Evolutionary conservation across 2,888 invertebrate species (phyloP).

Genomic region (Macrosiphum euphorbiae): DNA sequence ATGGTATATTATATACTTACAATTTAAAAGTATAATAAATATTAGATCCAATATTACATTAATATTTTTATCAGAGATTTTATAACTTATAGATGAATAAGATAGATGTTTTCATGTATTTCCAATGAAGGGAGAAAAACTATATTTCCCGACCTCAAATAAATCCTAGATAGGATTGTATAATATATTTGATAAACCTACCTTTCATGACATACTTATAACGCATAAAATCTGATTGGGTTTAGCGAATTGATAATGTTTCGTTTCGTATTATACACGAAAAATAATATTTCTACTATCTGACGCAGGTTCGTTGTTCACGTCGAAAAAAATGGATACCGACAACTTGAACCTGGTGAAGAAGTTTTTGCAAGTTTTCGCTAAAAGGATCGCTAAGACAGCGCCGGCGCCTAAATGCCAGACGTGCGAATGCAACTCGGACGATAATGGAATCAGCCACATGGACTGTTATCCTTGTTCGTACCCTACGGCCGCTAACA

Average conservation of each 20-base stretch:
- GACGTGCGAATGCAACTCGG: slow-evolving; percentile 79
- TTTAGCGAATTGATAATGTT: not conserved
- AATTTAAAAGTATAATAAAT: too few species aligned
- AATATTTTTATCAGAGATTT: too few species aligned
- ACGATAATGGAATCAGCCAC: slow-evolving; percentile 77
- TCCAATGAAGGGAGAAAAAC: too few species aligned
- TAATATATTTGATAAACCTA: too few species aligned
- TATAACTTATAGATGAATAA: too few species aligned
- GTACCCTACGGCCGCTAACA: slow-evolving; percentile 72
- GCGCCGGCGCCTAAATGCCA: slow-evolving; percentile 76
- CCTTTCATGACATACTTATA: not conserved
- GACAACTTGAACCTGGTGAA: slow-evolving; percentile 75
- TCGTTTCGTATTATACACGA: not conserved
- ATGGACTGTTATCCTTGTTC: slow-evolving; percentile 78
- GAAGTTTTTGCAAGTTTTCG: slow-evolving; percentile 78
- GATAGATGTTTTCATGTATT: too few species aligned
- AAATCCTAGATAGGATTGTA: too few species aligned
- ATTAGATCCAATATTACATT: too few species aligned
- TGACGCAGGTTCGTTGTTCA: slow-evolving; percentile 69
- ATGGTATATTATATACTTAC: too few species aligned
- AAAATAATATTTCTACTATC: not conserved
- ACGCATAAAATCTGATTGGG: not conserved
- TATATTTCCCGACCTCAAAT: too few species aligned
- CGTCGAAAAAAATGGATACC: slow-evolving; percentile 70
- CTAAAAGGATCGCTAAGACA: slow-evolving; percentile 77